Evolutionary conservation across 2,888 invertebrate species (phyloP), one percentile per base, ranked within the genome.

Genomic region (Eupsilia transversa): DNA sequence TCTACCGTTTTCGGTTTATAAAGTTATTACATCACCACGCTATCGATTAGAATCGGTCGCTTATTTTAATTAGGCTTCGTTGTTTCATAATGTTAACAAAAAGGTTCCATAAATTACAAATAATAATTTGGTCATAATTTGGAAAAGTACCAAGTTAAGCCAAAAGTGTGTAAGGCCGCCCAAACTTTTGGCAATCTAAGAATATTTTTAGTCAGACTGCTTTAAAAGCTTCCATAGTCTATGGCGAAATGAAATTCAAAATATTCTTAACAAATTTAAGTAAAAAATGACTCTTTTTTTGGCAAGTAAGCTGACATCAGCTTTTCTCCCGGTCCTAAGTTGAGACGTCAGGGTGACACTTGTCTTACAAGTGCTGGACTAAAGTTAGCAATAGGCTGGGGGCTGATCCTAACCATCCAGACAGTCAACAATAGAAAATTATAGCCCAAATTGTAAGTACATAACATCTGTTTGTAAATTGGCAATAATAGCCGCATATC

Each of bases 111-210:
- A 86, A 78, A 79, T 76, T 66, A 71, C 52, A 67, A 74, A 61
- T 63, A 76, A 86, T 61, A 78, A 79, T 72, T 73, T 66, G 63
- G 69, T 79, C 72, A 76, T 80, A 73, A 85, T 76, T 86, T 85
- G 83, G 80, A 85, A 74, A 72, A 65, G 80, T 77, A 86, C 80
- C 83, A 86, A 86, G 71, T 80, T 72, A 61, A 59, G 70, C 61
- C 43, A 71, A 78, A 82, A 82, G 72, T 78, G 59, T 86, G 67
- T 76, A 43, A 76, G 43, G 73, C 68, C 30, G 64, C 61, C 27
- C 49, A 59, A 80, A 81, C 72, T 81, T 79, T 80, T 83, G 79
- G 75, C 77, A 79, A 74, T 83, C 67, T 77, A 66, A 77, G 77
- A 75, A 79, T 85, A 76, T 83, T 70, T 76, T 76, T 49, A 75